Percentiles rank a stretch among this genome's conserved stretches.
These are phyloP conservation scores for Sisyra nigra DNA, from an alignment of 2,888 invertebrate species.

Conservation along the genomic window DNA sequence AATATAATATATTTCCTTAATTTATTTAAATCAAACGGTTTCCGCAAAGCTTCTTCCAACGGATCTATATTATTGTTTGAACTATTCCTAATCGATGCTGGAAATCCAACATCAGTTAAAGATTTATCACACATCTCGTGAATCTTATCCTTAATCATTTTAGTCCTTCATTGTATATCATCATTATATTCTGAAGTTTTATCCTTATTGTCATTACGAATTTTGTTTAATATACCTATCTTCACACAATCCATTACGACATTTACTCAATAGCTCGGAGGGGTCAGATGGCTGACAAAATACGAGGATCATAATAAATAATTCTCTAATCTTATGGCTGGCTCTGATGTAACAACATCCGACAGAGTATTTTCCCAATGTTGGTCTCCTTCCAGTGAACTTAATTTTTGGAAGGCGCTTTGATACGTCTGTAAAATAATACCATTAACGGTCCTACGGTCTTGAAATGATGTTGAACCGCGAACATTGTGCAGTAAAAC, in stretches of 20 bases:
- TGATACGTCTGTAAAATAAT: constrained; percentile 17
- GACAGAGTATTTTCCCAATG: constrained; percentile 14
- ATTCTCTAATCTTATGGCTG: constrained; percentile 10
- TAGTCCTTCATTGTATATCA: background rate
- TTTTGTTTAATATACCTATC: constrained; percentile 4
- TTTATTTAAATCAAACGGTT: background rate
- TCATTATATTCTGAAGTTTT: background rate
- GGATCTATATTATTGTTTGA: background rate
- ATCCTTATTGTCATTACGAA: background rate
- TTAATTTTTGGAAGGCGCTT: constrained; percentile 12
- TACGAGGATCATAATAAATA: constrained; percentile 12
- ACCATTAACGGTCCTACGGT: constrained; percentile 13
- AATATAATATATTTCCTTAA: background rate
- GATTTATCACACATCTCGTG: background rate
- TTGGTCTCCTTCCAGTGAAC: constrained; percentile 15
- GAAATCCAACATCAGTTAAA: background rate
- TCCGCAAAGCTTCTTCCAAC: too few species aligned
- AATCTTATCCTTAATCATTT: background rate
- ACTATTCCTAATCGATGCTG: background rate
- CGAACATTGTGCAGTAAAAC: constrained; percentile 16
- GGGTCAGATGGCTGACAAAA: constrained; percentile 13
- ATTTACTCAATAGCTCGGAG: constrained; percentile 10
- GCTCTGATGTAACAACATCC: constrained; percentile 11
- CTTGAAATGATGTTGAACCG: constrained; percentile 17
- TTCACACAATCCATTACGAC: constrained; percentile 9